Evolutionary conservation across 2,113 vertebrate genomes (phyloP).

Genomic region (Illadopsis cleaveri): DNA sequence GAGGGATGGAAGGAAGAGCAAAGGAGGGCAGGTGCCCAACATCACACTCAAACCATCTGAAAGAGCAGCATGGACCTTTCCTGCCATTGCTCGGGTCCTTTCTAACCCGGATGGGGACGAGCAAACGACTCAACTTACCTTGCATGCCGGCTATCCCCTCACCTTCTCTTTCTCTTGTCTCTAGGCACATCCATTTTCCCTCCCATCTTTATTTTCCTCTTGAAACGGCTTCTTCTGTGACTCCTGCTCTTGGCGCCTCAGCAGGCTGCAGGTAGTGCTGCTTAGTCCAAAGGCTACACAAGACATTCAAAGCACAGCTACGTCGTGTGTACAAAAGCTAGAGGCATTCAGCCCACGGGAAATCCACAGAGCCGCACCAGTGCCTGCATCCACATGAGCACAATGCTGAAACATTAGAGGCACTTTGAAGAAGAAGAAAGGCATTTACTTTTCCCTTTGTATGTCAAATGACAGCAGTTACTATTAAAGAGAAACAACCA

Average conservation of each 20-base stretch:
- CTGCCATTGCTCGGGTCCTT: background rate
- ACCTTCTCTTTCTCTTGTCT: constrained; percentile 52
- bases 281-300: constrained; percentile 15
- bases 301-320: background rate
- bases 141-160: background rate
- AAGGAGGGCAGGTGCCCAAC: background rate
- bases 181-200: constrained; percentile 19
- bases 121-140: constrained; percentile 63
- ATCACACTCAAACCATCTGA: background rate
- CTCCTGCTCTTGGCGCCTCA: constrained; percentile 5
- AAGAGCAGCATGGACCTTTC: background rate
- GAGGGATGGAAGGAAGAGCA: background rate
- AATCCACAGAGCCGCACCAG: background rate
- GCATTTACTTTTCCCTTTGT: constrained; percentile 30
- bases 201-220: constrained; percentile 27
- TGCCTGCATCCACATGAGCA: background rate
- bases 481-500: background rate
- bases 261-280: background rate
- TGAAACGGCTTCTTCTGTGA: background rate
- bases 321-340: background rate
- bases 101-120: background rate
- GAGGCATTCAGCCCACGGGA: background rate
- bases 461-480: background rate
- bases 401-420: background rate
- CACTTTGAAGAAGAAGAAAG: constrained; percentile 47